phyloP scores from a whole-genome alignment of 2,888 invertebrate genomes.

The Automeris io region DNA sequence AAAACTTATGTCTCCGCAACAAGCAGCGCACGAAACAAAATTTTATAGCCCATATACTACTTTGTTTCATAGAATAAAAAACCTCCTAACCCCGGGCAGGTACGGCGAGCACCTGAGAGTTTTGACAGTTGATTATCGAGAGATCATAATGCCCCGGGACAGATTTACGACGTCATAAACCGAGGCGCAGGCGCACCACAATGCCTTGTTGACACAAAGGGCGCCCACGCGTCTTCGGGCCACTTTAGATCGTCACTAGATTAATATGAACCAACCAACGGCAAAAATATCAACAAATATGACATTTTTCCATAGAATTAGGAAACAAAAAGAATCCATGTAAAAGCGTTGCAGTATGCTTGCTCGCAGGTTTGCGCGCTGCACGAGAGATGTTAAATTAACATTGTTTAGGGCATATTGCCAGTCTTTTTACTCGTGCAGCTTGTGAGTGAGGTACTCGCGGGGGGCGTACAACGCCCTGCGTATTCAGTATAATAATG shows the following conservation, averaged over 20 bases:
- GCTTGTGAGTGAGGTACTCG: no score
- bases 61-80: slow-evolving; percentile 13
- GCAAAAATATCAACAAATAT: no score
- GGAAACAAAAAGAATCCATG: no score
- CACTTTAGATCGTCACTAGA: slow-evolving; percentile 1
- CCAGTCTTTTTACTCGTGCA: no score
- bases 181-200: slow-evolving; percentile 45
- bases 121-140: slow-evolving; percentile 50
- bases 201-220: slow-evolving; percentile 44
- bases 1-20: not conserved
- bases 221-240: slow-evolving; percentile 21
- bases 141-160: slow-evolving; percentile 42
- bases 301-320: no score
- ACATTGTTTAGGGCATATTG: no score
- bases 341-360: no score
- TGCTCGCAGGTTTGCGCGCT: no score
- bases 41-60: slow-evolving; percentile 12
- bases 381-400: no score
- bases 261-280: slow-evolving; percentile 28
- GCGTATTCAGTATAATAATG: no score
- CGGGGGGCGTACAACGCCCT: no score
- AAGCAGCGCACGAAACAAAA: not conserved
- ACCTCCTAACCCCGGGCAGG: slow-evolving; percentile 9
- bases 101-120: slow-evolving; percentile 33
- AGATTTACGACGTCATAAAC: slow-evolving; percentile 64